These are phyloP conservation scores for Pseudotriccus pelzelni DNA, from an alignment of 2,797 vertebrate species.

Conservation along the genomic window DNA sequence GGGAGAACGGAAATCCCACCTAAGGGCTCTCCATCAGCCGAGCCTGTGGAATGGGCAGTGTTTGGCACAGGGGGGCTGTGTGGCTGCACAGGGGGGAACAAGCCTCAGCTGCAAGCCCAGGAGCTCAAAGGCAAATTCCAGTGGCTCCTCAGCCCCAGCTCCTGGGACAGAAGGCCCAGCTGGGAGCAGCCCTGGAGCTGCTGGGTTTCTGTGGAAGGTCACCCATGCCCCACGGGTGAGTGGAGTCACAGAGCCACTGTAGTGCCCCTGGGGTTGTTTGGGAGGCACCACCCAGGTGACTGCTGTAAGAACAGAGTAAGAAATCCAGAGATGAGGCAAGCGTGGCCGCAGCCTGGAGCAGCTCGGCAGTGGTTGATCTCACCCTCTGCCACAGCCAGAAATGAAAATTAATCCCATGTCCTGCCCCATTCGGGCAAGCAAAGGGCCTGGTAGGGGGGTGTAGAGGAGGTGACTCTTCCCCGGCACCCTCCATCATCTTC, in stretches of 20 bases:
- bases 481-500: background rate
- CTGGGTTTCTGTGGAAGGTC: background rate
- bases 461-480: background rate
- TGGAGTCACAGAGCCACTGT: background rate
- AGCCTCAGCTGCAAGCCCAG: background rate
- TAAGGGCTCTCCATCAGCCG: background rate
- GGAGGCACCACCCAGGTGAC: background rate
- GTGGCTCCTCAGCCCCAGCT: fast-evolving
- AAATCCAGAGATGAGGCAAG: background rate
- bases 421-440: background rate
- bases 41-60: no score
- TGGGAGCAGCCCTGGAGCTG: background rate
- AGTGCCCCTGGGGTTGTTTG: fast-evolving
- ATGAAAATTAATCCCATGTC: background rate
- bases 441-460: background rate
- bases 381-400: background rate
- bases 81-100: fast-evolving
- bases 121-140: background rate
- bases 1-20: background rate
- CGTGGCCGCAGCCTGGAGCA: fast-evolving
- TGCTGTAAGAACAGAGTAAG: background rate
- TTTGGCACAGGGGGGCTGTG: background rate
- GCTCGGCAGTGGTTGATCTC: background rate
- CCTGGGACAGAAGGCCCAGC: fast-evolving
- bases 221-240: fast-evolving